These are phyloP conservation scores for Clarias laeviceps DNA, from an alignment of 2,797 vertebrate species.

Conservation along the genomic window DNA sequence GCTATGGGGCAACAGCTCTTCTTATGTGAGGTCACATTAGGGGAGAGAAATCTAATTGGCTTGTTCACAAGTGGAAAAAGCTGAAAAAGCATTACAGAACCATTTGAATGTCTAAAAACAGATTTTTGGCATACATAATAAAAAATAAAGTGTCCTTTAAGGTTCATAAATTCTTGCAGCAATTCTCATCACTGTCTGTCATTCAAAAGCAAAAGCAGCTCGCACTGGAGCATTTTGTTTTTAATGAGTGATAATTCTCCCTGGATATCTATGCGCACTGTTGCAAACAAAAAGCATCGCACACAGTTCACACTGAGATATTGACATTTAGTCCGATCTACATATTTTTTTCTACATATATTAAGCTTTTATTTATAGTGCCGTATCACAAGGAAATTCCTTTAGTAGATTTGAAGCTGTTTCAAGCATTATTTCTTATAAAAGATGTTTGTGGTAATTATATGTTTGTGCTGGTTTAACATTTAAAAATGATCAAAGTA, in stretches of 20 bases:
- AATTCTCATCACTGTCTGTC: background rate
- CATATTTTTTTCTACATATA: background rate
- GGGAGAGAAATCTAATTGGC: too few species aligned
- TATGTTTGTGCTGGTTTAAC: background rate
- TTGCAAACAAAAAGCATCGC: background rate
- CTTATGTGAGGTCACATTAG: too few species aligned
- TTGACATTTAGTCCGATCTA: background rate
- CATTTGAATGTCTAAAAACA: too few species aligned
- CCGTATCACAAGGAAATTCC: background rate
- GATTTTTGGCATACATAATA: too few species aligned
- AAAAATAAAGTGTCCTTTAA: background rate
- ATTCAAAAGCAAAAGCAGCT: background rate
- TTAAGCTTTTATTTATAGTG: background rate
- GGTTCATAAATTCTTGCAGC: background rate
- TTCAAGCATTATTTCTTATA: background rate
- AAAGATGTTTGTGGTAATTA: background rate
- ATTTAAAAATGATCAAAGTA: background rate
- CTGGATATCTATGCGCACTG: background rate
- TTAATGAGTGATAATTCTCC: background rate
- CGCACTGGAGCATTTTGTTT: background rate
- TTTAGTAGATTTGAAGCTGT: background rate
- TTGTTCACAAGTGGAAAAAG: too few species aligned
- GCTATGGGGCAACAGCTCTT: too few species aligned
- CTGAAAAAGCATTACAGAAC: too few species aligned
- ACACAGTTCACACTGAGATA: background rate